phyloP scores from a whole-genome alignment of 1,140 invertebrate species.

The Leptopilina clavipes region DNA sequence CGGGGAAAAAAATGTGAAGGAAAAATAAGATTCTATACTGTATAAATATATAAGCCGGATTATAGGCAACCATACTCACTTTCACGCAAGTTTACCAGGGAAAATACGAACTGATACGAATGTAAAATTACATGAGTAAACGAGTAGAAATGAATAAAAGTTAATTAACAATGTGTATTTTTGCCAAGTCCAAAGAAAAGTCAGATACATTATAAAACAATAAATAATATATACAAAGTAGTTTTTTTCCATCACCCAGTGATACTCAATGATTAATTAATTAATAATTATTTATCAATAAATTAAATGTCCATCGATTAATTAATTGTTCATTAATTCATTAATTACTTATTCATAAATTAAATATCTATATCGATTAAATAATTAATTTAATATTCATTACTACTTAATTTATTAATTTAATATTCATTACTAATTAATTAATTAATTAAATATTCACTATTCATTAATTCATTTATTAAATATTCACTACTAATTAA shows the following conservation, averaged over 20 bases:
- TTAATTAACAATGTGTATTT: background rate
- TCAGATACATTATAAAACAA: background rate
- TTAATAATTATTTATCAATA: background rate
- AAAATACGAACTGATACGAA: background rate
- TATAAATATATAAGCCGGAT: conserved; percentile 22
- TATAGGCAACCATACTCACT: conserved; percentile 19
- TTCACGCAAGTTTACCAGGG: conserved; percentile 11
- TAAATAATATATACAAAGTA: background rate
- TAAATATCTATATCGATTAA: no score
- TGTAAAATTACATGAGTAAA: background rate
- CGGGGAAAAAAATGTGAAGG: background rate
- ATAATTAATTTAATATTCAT: no score
- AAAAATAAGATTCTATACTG: conserved; percentile 38
- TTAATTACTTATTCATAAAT: background rate
- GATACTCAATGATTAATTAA: background rate
- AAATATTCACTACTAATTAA: no score
- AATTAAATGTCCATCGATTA: no score
- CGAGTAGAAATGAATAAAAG: background rate
- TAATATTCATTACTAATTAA: no score
- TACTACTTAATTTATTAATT: no score
- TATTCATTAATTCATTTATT: no score
- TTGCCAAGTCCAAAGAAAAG: background rate
- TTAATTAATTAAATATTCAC: no score
- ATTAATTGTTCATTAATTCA: no score
- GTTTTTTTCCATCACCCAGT: conserved; percentile 2